Percentiles rank a stretch among this genome's conserved stretches.
Conservation (phyloP, 2,888 invertebrate species). For the Pyrrhosoma nymphula region DNA sequence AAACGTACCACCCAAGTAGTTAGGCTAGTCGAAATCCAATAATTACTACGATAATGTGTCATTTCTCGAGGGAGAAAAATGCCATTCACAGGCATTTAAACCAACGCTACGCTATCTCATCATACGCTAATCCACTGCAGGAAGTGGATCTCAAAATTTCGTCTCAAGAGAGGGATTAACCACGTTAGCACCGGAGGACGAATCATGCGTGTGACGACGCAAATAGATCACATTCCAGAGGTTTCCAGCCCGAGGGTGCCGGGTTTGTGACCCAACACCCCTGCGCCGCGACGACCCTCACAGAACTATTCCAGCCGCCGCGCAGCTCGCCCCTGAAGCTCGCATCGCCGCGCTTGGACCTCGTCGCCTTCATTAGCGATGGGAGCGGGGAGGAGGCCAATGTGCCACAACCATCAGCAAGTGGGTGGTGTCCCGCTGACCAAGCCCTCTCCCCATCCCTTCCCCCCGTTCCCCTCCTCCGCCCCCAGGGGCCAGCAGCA, state of each 20-base stretch:
- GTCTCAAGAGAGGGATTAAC: too few relatives aligned
- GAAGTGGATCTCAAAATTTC: too few relatives aligned
- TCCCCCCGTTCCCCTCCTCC: neutral
- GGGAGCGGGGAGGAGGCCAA: neutral
- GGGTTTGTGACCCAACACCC: neutral
- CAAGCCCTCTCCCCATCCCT: neutral
- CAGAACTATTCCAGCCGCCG: neutral
- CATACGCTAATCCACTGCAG: too few relatives aligned
- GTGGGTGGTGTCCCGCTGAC: neutral
- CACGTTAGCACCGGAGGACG: too few relatives aligned
- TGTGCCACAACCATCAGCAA: neutral
- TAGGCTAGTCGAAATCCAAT: too few relatives aligned
- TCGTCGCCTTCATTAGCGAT: slow-evolving; percentile 41
- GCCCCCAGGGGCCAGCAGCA: neutral
- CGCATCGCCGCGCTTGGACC: neutral
- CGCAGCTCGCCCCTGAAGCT: neutral
- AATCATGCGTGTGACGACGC: too few relatives aligned
- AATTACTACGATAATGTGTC: too few relatives aligned
- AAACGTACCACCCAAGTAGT: too few relatives aligned
- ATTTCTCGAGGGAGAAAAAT: too few relatives aligned
- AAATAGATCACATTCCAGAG: neutral
- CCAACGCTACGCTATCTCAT: too few relatives aligned
- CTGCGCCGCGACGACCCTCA: neutral
- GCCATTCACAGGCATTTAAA: too few relatives aligned
- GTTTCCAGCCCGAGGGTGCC: neutral